Conservation (phyloP, 2,888 invertebrate species). For the Oxytorus armatus region DNA sequence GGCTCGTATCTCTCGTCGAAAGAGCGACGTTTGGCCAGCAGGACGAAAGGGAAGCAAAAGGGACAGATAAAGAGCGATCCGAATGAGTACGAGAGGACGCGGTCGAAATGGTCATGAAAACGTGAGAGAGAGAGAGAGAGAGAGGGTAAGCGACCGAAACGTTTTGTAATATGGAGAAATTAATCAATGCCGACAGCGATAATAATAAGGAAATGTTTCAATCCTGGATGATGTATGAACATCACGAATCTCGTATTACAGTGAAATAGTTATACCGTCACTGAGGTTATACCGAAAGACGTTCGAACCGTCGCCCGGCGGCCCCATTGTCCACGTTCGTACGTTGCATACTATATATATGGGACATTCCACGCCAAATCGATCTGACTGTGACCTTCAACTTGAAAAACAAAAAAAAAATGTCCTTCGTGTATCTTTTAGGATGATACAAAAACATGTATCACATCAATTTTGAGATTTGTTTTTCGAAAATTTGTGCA, state of each 20-base stretch:
- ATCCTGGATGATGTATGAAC: constrained; percentile 82
- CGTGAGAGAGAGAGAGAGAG: constrained; percentile 13
- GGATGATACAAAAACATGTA: too few species aligned
- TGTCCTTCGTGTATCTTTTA: too few species aligned
- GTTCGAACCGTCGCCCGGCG: constrained; percentile 33
- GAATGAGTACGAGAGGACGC: constrained; percentile 67
- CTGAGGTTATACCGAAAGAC: constrained; percentile 31
- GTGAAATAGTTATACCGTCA: constrained; percentile 31
- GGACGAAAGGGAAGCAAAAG: constrained; percentile 22
- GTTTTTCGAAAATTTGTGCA: too few species aligned
- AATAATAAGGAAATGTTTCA: constrained; percentile 85
- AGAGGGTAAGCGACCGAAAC: constrained; percentile 42
- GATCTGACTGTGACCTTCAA: too few species aligned
- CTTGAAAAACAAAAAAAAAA: too few species aligned
- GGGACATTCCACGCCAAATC: too few species aligned
- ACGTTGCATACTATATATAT: constrained; percentile 2
- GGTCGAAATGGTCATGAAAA: constrained; percentile 52
- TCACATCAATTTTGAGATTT: too few species aligned
- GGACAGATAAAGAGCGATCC: constrained; percentile 54
- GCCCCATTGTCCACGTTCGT: constrained; percentile 38
- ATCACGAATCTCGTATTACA: constrained; percentile 66
- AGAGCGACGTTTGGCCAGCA: constrained; percentile 66
- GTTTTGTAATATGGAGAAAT: constrained; percentile 81
- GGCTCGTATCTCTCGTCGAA: constrained; percentile 66
- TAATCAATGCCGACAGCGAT: constrained; percentile 83